Conservation (phyloP, 2,888 invertebrate species). For the Spodoptera littoralis region DNA sequence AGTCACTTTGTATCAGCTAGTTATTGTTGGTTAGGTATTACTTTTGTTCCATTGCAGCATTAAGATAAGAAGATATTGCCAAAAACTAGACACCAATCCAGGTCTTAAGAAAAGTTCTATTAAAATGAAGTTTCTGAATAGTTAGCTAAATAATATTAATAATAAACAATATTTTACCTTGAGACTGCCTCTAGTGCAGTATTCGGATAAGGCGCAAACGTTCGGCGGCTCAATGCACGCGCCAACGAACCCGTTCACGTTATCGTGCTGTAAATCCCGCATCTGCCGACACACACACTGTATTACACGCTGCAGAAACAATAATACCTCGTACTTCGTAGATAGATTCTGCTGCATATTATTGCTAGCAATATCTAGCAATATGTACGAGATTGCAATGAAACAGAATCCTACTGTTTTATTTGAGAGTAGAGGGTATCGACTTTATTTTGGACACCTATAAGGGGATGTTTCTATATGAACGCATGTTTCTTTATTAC, state of each 20-base stretch:
- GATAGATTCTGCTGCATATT: constrained; percentile 19
- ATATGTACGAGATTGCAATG: constrained; percentile 29
- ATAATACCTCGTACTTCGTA: constrained; percentile 18
- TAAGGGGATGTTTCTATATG: too few species aligned
- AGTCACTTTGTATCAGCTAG: too few species aligned
- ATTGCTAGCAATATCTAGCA: constrained; percentile 15
- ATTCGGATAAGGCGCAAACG: constrained; percentile 96
- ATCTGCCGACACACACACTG: constrained; percentile 88
- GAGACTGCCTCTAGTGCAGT: constrained; percentile 96
- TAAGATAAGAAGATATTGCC: too few species aligned
- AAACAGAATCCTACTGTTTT: constrained; percentile 41
- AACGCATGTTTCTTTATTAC: too few species aligned
- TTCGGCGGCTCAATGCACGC: constrained; percentile 97
- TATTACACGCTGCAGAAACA: constrained; percentile 44
- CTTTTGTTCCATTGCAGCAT: too few species aligned
- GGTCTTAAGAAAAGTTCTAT: neutral
- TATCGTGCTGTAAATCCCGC: constrained; percentile 96
- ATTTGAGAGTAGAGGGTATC: constrained; percentile 27
- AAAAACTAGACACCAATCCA: too few species aligned
- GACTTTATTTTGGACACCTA: neutral
- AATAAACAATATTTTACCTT: constrained; percentile 89
- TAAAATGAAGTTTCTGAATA: neutral
- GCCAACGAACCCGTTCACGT: constrained; percentile 96
- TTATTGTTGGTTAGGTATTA: too few species aligned
- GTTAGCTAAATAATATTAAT: neutral